Percentiles rank a stretch among this genome's conserved stretches.
phyloP scores from a whole-genome alignment of 23 tunicate genomes.

The Ascidia mentula region DNA sequence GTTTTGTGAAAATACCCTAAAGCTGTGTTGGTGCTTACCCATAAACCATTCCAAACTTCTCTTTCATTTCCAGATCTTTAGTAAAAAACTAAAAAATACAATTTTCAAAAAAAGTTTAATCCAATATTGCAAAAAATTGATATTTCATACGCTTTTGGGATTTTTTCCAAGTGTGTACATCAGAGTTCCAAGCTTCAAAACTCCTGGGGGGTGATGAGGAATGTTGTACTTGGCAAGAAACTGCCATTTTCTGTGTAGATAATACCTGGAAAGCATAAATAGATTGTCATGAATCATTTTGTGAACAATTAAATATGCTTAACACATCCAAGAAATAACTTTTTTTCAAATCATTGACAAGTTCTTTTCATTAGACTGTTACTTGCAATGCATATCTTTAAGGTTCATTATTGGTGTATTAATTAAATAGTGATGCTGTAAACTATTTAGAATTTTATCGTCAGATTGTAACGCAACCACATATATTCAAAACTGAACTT shows the following conservation, averaged over 20 bases:
- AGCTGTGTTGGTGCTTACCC: not conserved
- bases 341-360: no score
- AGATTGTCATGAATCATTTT: no score
- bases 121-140: not conserved
- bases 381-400: no score
- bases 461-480: no score
- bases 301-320: no score
- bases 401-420: no score
- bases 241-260: not conserved
- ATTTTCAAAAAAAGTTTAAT: not conserved
- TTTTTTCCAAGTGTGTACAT: not conserved
- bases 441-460: no score
- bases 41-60: not conserved
- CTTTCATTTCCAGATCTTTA: not conserved
- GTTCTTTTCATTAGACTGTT: no score
- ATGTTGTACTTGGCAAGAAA: not conserved
- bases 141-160: not conserved
- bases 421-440: no score
- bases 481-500: no score
- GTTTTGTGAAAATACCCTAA: no score
- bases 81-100: not conserved
- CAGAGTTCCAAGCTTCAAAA: not conserved
- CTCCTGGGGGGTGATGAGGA: not conserved
- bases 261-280: slow-evolving; percentile 8
- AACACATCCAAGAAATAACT: no score